These are phyloP conservation scores for Mystacides longicornis DNA, from an alignment of 2,888 invertebrate genomes.

Conservation along the genomic window DNA sequence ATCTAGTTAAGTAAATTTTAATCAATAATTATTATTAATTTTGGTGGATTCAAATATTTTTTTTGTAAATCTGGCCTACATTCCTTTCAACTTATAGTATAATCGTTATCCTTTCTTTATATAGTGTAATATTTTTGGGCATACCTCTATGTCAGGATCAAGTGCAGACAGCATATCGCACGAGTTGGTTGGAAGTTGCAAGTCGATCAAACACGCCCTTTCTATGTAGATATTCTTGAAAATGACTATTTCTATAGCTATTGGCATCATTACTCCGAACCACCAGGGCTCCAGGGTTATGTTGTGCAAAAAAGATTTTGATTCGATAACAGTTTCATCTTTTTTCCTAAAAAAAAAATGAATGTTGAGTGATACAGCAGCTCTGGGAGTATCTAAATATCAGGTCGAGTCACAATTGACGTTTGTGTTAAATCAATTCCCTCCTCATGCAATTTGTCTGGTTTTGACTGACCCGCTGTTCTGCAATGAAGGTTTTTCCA, in stretches of 20 bases:
- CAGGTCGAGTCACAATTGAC: too few relatives aligned
- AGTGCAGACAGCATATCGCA: conserved; percentile 35
- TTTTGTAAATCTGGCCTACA: too few relatives aligned
- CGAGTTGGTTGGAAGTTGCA: conserved; percentile 51
- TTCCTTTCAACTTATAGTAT: not conserved
- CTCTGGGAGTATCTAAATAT: too few relatives aligned
- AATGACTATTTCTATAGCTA: conserved; percentile 19
- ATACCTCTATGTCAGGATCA: conserved; percentile 20
- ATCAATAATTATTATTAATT: too few relatives aligned
- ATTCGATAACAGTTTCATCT: not conserved
- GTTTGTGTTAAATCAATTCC: too few relatives aligned
- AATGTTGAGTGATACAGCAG: too few relatives aligned
- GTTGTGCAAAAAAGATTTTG: conserved; percentile 9
- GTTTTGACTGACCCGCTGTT: too few relatives aligned
- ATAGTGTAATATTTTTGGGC: not conserved
- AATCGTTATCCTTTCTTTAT: not conserved
- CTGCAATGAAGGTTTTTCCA: too few relatives aligned
- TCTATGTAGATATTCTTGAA: conserved; percentile 60
- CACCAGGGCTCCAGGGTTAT: conserved; percentile 25
- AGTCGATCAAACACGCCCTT: conserved; percentile 66
- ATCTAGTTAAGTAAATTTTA: too few relatives aligned
- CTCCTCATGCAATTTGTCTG: too few relatives aligned
- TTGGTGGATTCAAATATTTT: too few relatives aligned
- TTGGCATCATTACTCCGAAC: conserved; percentile 20
- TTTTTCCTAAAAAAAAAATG: too few relatives aligned